A percentile compares a stretch with the other conserved stretches of the same genome.
These are phyloP conservation scores for Neodontobutis hainanensis DNA, from an alignment of 2,113 vertebrate species.

Conservation along the genomic window DNA sequence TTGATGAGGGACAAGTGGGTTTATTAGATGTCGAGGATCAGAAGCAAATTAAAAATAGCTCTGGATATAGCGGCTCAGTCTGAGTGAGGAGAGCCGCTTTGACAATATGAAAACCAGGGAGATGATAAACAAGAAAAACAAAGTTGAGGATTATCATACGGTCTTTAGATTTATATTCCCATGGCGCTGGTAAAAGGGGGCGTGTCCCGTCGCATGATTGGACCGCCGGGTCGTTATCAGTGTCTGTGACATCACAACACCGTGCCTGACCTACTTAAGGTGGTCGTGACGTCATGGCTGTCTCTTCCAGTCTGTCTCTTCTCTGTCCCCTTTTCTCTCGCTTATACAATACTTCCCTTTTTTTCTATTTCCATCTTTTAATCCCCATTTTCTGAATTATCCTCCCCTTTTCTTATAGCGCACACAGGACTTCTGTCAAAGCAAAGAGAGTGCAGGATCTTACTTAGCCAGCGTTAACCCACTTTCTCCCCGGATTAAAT, in stretches of 20 bases:
- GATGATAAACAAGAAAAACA: not conserved
- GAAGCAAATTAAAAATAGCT: constrained; percentile 48
- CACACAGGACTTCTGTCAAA: not conserved
- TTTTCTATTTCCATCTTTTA: not conserved
- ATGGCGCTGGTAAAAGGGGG: constrained; percentile 25
- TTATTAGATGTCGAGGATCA: constrained; percentile 45
- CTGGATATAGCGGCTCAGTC: not conserved
- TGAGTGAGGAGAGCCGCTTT: not conserved
- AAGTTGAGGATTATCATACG: too few species aligned
- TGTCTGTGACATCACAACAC: constrained; percentile 66
- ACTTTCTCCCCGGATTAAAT: constrained; percentile 58
- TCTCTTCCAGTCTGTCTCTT: constrained; percentile 46
- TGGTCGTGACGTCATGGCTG: constrained; percentile 56
- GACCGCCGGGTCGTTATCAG: constrained; percentile 27
- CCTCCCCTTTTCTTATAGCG: not conserved
- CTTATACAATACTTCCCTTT: constrained; percentile 26
- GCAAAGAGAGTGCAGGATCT: constrained; percentile 3
- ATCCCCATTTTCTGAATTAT: constrained; percentile 6
- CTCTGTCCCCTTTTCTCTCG: constrained; percentile 11
- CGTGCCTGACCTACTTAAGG: constrained; percentile 69
- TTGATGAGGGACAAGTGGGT: constrained; percentile 30
- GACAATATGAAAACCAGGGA: too few species aligned
- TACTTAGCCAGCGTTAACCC: constrained; percentile 49
- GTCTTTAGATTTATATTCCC: constrained; percentile 25
- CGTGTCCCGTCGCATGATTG: constrained; percentile 40